These are phyloP conservation scores for Gastrophryne carolinensis DNA, from an alignment of 2,797 vertebrate genomes.

Conservation along the genomic window DNA sequence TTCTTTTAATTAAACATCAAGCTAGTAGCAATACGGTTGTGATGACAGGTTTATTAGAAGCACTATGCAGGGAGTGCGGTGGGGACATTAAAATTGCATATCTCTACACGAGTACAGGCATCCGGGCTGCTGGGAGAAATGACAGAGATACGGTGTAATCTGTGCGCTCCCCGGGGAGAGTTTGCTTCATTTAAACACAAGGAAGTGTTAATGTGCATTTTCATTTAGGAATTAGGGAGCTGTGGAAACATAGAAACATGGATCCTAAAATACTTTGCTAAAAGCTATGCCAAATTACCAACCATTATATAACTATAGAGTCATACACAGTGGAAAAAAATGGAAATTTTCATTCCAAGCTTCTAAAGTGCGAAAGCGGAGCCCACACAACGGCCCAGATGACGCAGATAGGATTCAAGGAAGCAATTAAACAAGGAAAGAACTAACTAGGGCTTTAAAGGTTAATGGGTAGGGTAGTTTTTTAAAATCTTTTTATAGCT, in stretches of 20 bases:
- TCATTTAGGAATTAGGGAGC: slow-evolving; percentile 12
- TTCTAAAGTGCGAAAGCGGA: too few species aligned
- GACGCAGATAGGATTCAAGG: too few species aligned
- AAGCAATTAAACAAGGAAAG: too few species aligned
- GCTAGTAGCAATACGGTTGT: slow-evolving; percentile 14
- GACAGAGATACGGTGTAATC: slow-evolving; percentile 12
- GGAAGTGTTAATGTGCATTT: background rate
- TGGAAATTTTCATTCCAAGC: background rate
- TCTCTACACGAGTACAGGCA: slow-evolving; percentile 23
- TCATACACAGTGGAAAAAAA: background rate
- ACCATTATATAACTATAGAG: background rate
- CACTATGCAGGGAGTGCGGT: background rate
- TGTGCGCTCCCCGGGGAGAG: slow-evolving; percentile 19
- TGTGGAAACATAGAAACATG: slow-evolving; percentile 15
- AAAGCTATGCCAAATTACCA: background rate
- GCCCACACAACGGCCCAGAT: too few species aligned
- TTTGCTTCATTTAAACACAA: slow-evolving; percentile 24
- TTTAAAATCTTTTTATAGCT: too few species aligned
- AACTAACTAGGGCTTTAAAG: too few species aligned
- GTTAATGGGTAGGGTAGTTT: too few species aligned
- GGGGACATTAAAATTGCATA: slow-evolving; percentile 47
- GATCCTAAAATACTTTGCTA: background rate
- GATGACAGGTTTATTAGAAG: slow-evolving; percentile 45
- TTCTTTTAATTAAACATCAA: slow-evolving; percentile 45
- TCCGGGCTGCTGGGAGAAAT: background rate